Conservation (phyloP, 2,797 vertebrate species). For the Tinamus major region DNA sequence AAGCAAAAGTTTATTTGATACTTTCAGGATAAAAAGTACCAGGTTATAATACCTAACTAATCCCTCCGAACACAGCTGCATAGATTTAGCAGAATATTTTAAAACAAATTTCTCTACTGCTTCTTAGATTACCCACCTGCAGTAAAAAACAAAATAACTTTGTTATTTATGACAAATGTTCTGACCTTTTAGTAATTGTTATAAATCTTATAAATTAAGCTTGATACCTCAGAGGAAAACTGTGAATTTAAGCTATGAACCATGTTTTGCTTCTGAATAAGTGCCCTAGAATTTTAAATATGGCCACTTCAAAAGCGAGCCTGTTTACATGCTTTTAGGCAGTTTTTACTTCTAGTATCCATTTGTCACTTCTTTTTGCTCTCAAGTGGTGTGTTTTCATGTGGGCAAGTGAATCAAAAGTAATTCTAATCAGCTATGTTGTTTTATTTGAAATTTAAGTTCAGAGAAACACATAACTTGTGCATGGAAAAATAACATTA, state of each 20-base stretch:
- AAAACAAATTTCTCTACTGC: neutral
- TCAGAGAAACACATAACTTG: neutral
- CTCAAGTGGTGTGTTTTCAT: neutral
- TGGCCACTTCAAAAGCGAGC: neutral
- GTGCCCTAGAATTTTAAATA: neutral
- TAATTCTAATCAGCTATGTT: neutral
- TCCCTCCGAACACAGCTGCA: neutral
- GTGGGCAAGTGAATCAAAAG: neutral
- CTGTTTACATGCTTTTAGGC: neutral
- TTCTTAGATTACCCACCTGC: neutral
- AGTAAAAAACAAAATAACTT: accelerated
- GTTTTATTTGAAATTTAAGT: neutral
- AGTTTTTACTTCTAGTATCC: neutral
- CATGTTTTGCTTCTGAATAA: neutral
- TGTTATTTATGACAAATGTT: neutral
- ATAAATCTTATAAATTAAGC: neutral
- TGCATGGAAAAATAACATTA: neutral
- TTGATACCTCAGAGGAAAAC: neutral
- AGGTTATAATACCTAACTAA: neutral
- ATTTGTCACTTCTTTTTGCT: neutral
- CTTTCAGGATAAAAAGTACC: neutral
- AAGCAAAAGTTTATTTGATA: neutral
- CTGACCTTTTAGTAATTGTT: neutral
- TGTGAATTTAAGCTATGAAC: neutral
- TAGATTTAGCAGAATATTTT: neutral